Conservation (phyloP, 2,113 vertebrate genomes). For the Psittacara wagleri region DNA sequence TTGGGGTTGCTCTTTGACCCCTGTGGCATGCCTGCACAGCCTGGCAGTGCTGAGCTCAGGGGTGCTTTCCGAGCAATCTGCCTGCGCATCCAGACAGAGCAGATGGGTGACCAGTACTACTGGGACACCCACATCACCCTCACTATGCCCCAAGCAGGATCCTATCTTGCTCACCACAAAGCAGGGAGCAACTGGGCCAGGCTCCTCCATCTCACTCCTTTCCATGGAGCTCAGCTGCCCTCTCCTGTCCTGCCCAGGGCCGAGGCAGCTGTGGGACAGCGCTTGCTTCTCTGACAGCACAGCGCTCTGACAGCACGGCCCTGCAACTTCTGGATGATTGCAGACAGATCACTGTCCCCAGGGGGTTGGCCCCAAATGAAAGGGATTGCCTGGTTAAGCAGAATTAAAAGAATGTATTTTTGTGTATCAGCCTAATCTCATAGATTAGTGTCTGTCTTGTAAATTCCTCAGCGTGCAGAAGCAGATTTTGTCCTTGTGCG, state of each 20-base stretch:
- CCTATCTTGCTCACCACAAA: neutral
- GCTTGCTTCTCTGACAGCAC: rapidly evolving
- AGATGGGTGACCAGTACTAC: neutral
- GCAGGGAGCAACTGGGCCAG: neutral
- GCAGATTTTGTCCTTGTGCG: neutral
- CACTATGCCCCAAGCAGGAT: neutral
- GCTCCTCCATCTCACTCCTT: neutral
- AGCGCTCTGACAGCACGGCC: neutral
- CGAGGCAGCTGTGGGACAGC: rapidly evolving
- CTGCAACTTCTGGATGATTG: neutral
- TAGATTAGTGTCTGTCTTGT: neutral
- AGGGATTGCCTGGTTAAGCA: neutral
- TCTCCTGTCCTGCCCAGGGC: neutral
- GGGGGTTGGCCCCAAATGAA: neutral
- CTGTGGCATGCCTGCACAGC: neutral
- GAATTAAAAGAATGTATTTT: conserved; percentile 8
- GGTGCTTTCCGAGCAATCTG: neutral
- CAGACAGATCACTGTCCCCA: rapidly evolving
- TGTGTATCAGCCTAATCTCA: neutral
- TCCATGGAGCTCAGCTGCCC: neutral
- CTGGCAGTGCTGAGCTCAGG: neutral
- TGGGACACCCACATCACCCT: rapidly evolving
- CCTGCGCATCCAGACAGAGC: neutral
- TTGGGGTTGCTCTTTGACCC: neutral
- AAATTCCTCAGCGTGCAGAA: neutral